Base-by-base conservation (phyloP, 2,888 invertebrate genomes). In the Deilephila porcellus region DNA sequence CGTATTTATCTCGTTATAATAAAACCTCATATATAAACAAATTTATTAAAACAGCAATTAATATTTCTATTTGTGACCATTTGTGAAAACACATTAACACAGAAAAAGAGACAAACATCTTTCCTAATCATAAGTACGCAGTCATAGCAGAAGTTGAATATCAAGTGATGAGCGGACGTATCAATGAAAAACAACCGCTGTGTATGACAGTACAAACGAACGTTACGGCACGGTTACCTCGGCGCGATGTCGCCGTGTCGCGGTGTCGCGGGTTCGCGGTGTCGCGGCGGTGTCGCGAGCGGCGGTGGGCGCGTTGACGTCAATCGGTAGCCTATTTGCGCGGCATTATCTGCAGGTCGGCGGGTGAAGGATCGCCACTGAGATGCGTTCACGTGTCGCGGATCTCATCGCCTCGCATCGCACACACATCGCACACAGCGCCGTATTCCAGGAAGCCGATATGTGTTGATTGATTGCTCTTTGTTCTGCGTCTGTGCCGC, bases 271-370 rank as follows among this genome's bases (percentile, higher is more conserved):
- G 60, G 62, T 62, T 32, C 70, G 67, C 63, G 60, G 74, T 74
- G 79, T 77, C 76, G 79, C 67, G 73, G 71, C 53, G 79, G 76
- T 76, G 79, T 56, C 37, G 45, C 45, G 60, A 20, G 45, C 32
- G 56, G 56, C 70, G 34, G 67, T 52, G 52, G 79, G 79, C 63
- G 79, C 79, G 74, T 77, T 92, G 93, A 93, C 93, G 93, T 93
- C 93, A 93, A 92, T 92, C 88, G 88, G 88, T 88, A 89, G 86
- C 91, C 90, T 90, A 90, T 86, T 90, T 90, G 89, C 81, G 83
- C 79, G 77, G 88, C 82, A 52, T 67, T 91, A 88, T 90, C 89
- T 84, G 85, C 82, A 83, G 83, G 84, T 81, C 83, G 81, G 82
- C 87, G 89, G 93, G 93, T 93, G 93, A 93, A 92, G 92, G 92